phyloP scores from a whole-genome alignment of 2,888 invertebrate genomes.

The Acanthopleura granulata region DNA sequence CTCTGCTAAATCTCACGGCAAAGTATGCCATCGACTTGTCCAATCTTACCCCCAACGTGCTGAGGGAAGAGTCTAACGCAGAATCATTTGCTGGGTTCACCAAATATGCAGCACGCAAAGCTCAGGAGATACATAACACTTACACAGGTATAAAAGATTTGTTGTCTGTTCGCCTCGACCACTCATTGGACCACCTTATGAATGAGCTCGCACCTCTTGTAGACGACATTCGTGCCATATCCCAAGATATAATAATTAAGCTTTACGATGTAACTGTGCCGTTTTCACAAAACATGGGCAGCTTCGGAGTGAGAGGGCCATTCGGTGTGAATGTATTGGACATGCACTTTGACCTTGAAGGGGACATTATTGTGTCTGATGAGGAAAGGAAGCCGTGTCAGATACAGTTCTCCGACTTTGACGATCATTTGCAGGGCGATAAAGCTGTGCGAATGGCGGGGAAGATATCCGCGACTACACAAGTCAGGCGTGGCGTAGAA shows the following conservation, averaged over 20 bases:
- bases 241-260: not conserved
- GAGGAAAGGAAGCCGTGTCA: not conserved
- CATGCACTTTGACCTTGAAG: not conserved
- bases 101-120: not conserved
- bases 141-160: not conserved
- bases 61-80: not conserved
- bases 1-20: not conserved
- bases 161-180: not conserved
- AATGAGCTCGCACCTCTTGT: not conserved
- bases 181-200: not conserved
- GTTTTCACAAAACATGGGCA: not conserved
- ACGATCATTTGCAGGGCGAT: constrained; percentile 1
- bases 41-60: not conserved
- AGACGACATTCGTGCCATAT: not conserved
- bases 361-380: not conserved
- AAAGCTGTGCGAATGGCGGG: not conserved
- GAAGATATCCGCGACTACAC: not conserved
- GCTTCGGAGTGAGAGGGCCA: not conserved
- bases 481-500: not conserved
- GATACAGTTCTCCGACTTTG: not conserved
- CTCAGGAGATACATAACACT: not conserved
- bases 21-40: not conserved
- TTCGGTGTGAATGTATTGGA: not conserved
- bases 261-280: not conserved
- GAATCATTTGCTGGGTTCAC: not conserved